phyloP scores from a whole-genome alignment of 1,140 invertebrate genomes.

The Zaprionus ornatus region DNA sequence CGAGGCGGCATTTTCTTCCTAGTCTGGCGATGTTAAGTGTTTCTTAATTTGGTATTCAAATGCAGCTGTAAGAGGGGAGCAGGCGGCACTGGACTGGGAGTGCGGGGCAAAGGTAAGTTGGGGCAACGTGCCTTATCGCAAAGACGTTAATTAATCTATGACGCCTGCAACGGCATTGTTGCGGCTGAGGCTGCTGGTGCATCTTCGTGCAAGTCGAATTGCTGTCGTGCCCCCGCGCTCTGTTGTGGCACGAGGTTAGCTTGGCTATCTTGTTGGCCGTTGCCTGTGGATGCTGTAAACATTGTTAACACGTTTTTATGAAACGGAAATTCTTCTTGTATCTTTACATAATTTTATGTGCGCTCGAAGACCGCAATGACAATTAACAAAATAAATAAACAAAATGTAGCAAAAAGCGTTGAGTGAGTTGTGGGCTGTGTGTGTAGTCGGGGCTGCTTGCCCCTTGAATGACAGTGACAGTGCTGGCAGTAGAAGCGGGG shows the following conservation, averaged over 20 bases:
- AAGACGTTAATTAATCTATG: constrained; percentile 77
- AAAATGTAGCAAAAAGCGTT: constrained; percentile 15
- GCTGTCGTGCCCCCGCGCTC: constrained; percentile 17
- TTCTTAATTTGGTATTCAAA: neutral
- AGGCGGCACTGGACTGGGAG: neutral
- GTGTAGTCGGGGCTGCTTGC: constrained; percentile 7
- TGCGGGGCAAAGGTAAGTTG: constrained; percentile 16
- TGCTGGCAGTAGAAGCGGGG: neutral
- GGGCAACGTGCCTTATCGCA: constrained; percentile 73
- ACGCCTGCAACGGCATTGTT: constrained; percentile 58
- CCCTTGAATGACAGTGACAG: constrained; percentile 5
- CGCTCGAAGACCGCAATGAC: constrained; percentile 34
- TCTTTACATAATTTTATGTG: constrained; percentile 63
- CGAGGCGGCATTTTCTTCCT: neutral
- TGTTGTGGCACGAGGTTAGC: constrained; percentile 10
- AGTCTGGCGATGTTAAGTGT: constrained; percentile 6
- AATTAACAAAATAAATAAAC: constrained; percentile 44
- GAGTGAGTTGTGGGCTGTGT: constrained; percentile 39
- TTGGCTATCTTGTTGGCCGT: neutral
- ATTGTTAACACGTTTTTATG: constrained; percentile 61
- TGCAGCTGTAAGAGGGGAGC: neutral
- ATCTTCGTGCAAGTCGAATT: constrained; percentile 56
- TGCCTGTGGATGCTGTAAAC: constrained; percentile 33
- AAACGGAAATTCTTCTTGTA: constrained; percentile 58
- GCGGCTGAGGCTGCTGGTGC: constrained; percentile 36